Base-by-base conservation (phyloP, 2,888 invertebrate species). In the Julus scandinavius region DNA sequence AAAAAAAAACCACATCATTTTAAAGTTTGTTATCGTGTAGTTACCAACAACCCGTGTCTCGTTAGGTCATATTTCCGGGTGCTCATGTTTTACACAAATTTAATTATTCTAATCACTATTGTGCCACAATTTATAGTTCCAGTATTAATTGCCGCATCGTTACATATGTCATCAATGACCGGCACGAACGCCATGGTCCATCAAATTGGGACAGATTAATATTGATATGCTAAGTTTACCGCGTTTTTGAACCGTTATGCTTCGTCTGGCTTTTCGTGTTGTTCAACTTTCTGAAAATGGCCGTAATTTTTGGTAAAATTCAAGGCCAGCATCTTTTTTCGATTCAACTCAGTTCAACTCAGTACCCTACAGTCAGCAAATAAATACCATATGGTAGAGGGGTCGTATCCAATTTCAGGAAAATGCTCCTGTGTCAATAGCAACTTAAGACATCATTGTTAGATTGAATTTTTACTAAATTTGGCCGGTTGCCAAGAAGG, bases 151-250 rank as follows among this genome's bases (percentile, higher is more conserved):
- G 38, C 38, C 38, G 72, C 72, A 72, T 72, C 72, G 72, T 11
- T 72, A 29, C 7, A 80, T 38, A 80, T 80, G 80, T 80, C 80
- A 13, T 80, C 38, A 40, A 38, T 40, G 80, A 80, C 80, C 80
- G 11, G 80, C 38, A 13, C 15, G 38, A 6, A 80, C 80, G 38
- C 80, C 80, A 80, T 80, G 80, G 80, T 80, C 80, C 38, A 80
- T 80, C 13, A 38, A 80, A 29, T 80, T 80, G 13, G 80, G 80
- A 40, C 80, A 40, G 38, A 80, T 80, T 80, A 80, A 80, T 80
- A 80, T 80, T 38, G 38, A 80, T 80, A 80, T 80, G 80, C 38
- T 40, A 80, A 80, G 80, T 80, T 80, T 38, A 15, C 6, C 15
- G 38, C 5, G 7, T n/a, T n/a, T 5, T 13, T 54, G 20, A 6